A percentile compares a stretch with the other conserved stretches of the same genome.
These are phyloP conservation scores for Zoanthus gigantus DNA, from an alignment of 92 coral and sea anemone genomes.

Conservation along the genomic window DNA sequence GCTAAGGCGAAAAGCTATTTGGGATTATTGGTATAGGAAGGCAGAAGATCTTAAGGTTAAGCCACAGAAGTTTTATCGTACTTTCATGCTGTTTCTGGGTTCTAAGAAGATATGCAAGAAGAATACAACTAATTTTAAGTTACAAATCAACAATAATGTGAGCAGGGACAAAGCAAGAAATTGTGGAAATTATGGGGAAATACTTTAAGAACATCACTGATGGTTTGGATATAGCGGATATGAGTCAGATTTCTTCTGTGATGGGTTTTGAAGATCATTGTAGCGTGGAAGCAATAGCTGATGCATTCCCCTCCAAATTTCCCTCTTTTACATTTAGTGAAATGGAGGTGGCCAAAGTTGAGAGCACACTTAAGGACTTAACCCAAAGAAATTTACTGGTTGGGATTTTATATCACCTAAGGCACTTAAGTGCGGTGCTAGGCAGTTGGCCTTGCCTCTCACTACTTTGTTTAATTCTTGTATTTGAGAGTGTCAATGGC, in stretches of 20 bases:
- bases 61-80: constrained; percentile 26
- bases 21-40: constrained; percentile 42
- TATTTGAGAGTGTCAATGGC: neutral
- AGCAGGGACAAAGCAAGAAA: neutral
- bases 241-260: neutral
- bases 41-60: constrained; percentile 35
- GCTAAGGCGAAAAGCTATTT: constrained; percentile 34
- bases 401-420: constrained; percentile 3
- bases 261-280: neutral
- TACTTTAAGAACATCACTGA: constrained; percentile 7
- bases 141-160: neutral
- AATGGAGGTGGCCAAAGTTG: neutral
- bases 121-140: neutral
- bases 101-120: constrained; percentile 9
- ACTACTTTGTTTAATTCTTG: constrained; percentile 13
- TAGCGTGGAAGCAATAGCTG: neutral
- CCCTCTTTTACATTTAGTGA: neutral
- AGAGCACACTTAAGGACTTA: neutral
- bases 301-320: neutral
- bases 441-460: neutral
- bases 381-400: neutral
- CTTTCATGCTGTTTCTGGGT: constrained; percentile 5
- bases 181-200: neutral
- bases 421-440: neutral
- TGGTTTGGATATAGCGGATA: constrained; percentile 16